Percentiles rank a stretch among this genome's conserved stretches.
Conservation (phyloP, 2,888 invertebrate genomes). For the Nemotelus pantherinus region DNA sequence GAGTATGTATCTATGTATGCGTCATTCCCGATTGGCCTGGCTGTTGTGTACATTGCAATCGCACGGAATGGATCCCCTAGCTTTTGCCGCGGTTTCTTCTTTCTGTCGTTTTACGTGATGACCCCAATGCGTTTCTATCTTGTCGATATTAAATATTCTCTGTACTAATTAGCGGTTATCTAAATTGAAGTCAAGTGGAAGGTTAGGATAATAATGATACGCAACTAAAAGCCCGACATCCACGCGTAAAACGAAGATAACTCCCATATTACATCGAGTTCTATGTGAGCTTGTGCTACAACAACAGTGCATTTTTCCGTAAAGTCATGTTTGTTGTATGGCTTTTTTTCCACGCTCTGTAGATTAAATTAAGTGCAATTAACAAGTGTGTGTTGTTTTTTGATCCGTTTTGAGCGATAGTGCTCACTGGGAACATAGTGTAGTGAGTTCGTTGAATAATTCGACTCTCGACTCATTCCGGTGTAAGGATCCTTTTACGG, state of each 20-base stretch:
- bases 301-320: background rate
- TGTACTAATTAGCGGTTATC: constrained; percentile 49
- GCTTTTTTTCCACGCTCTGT: no score
- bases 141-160: constrained; percentile 6
- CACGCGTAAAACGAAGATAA: background rate
- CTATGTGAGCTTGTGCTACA: background rate
- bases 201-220: constrained; percentile 45
- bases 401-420: no score
- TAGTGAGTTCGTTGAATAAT: no score
- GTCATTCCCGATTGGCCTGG: constrained; percentile 2
- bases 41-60: background rate
- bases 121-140: constrained; percentile 30
- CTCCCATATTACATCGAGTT: background rate
- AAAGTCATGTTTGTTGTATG: background rate
- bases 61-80: constrained; percentile 8
- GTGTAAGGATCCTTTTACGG: no score
- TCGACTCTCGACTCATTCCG: no score
- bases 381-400: no score
- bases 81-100: constrained; percentile 5
- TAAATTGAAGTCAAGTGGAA: constrained; percentile 49
- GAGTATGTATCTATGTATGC: background rate
- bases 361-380: no score
- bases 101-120: constrained; percentile 10
- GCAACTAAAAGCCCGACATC: constrained; percentile 22
- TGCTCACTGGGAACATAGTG: no score